phyloP scores from a whole-genome alignment of 2,113 vertebrate species.

The Castor canadensis region DNA sequence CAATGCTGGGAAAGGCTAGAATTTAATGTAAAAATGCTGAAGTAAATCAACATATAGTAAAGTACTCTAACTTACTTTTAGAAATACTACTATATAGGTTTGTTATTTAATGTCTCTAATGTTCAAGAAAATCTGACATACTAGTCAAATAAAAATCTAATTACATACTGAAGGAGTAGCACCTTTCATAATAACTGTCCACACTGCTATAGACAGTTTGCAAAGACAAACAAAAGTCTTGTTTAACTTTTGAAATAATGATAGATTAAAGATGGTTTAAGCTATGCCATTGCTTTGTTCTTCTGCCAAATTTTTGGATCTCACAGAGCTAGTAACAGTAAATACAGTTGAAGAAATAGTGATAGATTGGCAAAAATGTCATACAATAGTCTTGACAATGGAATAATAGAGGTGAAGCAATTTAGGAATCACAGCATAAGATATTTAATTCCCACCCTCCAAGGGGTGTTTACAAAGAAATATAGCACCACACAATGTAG shows the following conservation, averaged over 20 bases:
- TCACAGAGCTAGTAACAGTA: background rate
- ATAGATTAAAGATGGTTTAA: slow-evolving; percentile 6
- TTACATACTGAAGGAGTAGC: background rate
- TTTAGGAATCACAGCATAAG: background rate
- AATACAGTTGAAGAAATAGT: background rate
- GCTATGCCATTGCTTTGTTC: background rate
- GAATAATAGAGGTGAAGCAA: background rate
- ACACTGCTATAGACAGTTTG: background rate
- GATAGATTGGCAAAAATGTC: background rate
- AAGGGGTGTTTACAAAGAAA: background rate
- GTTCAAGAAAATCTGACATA: slow-evolving; percentile 22
- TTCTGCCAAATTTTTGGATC: background rate
- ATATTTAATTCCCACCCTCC: background rate
- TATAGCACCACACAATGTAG: background rate
- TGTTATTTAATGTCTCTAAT: slow-evolving; percentile 13
- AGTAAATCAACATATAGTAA: background rate
- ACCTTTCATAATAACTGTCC: slow-evolving; percentile 28
- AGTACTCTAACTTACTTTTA: background rate
- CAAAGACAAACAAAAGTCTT: slow-evolving; percentile 7
- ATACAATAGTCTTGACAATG: background rate
- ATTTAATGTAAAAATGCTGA: background rate
- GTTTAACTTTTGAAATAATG: slow-evolving; percentile 4
- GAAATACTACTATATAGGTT: background rate
- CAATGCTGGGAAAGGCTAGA: background rate
- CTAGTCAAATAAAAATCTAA: slow-evolving; percentile 40